Evolutionary conservation across 1,140 invertebrate species (phyloP).

Genomic region (Zaprionus davidi): DNA sequence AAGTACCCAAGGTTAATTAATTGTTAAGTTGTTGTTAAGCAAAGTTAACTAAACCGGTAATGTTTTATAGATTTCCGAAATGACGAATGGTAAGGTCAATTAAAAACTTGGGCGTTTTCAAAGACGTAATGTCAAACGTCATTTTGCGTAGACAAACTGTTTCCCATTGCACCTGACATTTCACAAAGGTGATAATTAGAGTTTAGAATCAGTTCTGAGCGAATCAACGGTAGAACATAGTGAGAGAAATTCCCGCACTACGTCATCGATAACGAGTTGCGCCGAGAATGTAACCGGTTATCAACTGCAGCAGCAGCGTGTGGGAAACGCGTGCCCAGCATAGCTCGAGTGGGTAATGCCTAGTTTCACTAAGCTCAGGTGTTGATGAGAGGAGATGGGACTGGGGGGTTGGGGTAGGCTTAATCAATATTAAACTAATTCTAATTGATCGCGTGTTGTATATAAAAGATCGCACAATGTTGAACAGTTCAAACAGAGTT

Average conservation of each 20-base stretch:
- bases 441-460: conserved; percentile 19
- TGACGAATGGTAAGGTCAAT: neutral
- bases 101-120: neutral
- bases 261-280: conserved; percentile 9
- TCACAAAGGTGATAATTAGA: neutral
- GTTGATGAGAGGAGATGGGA: neutral
- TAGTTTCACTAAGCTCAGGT: neutral
- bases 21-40: neutral
- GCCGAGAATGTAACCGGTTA: conserved; percentile 10
- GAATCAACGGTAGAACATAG: neutral
- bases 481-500: conserved; percentile 49
- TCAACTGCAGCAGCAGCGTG: conserved; percentile 7
- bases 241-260: conserved; percentile 23
- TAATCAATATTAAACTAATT: conserved; percentile 6
- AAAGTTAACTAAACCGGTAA: neutral
- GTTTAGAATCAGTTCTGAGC: neutral
- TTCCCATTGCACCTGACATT: conserved; percentile 6
- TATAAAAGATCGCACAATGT: conserved; percentile 36
- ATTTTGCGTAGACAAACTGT: neutral
- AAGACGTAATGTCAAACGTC: neutral
- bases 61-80: neutral
- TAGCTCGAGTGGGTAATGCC: neutral
- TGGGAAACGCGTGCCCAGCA: conserved; percentile 23
- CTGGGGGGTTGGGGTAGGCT: neutral
- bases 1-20: neutral